A percentile compares a stretch with the other conserved stretches of the same genome.
These are phyloP conservation scores for Malacosoma neustria DNA, from an alignment of 2,888 invertebrate species.

Conservation along the genomic window DNA sequence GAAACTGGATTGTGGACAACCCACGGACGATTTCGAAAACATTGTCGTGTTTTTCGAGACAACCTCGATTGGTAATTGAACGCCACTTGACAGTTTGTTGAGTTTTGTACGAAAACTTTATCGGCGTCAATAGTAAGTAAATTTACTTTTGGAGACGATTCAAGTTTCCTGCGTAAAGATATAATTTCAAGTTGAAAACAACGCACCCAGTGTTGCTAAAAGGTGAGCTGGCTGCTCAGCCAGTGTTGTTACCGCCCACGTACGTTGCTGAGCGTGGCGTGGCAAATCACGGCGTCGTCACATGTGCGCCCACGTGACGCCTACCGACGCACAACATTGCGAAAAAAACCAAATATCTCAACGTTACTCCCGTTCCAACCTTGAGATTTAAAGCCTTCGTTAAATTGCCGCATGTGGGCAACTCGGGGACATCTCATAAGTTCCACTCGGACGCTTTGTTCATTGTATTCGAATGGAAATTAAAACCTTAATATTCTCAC, in stretches of 20 bases:
- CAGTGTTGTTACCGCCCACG: slow-evolving; percentile 60
- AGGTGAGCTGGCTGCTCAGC: too few relatives aligned
- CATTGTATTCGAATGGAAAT: slow-evolving; percentile 41
- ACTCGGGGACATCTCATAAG: slow-evolving; percentile 38
- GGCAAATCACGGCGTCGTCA: slow-evolving; percentile 46
- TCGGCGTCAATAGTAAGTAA: neutral
- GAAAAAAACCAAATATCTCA: slow-evolving; percentile 62
- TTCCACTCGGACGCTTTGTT: slow-evolving; percentile 41
- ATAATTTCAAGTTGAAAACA: neutral
- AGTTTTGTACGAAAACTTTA: neutral
- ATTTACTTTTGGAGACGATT: neutral
- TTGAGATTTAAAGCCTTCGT: slow-evolving; percentile 65
- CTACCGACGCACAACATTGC: slow-evolving; percentile 63
- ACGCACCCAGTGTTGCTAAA: neutral
- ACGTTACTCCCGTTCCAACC: slow-evolving; percentile 55
- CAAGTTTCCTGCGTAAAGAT: neutral
- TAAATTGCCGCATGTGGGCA: slow-evolving; percentile 59
- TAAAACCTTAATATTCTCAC: slow-evolving; percentile 12
- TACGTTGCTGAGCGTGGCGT: slow-evolving; percentile 46
- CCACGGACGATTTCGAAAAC: slow-evolving; percentile 23
- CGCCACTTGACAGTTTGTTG: slow-evolving; percentile 1
- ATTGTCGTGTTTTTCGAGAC: slow-evolving; percentile 24
- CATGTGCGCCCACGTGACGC: slow-evolving; percentile 69
- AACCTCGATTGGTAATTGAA: slow-evolving; percentile 25
- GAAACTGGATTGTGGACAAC: slow-evolving; percentile 27